Evolutionary conservation across 2,113 vertebrate species (phyloP).

Genomic region (Bujurquina vittata): DNA sequence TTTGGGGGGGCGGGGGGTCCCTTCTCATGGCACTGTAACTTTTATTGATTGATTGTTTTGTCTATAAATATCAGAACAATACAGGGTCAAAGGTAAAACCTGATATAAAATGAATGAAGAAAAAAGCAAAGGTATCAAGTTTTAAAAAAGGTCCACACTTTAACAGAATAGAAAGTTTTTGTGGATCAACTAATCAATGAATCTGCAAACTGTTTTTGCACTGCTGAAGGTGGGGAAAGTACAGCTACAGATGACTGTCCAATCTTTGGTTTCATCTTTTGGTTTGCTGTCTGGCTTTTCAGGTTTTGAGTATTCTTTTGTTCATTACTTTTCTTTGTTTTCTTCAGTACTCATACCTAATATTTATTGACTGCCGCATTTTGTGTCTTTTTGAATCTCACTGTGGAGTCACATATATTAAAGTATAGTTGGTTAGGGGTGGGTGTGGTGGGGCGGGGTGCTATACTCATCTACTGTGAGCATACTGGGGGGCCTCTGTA

Average conservation of each 20-base stretch:
- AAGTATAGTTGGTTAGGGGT: conserved; percentile 2
- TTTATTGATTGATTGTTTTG: neutral
- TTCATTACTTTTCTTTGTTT: neutral
- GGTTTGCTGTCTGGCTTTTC: neutral
- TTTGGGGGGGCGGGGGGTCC: too few species aligned
- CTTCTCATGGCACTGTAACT: neutral
- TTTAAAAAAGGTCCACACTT: neutral
- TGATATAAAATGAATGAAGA: neutral
- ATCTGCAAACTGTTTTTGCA: neutral
- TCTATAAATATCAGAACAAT: neutral
- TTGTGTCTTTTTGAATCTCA: neutral
- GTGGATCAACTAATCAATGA: neutral
- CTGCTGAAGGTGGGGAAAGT: neutral
- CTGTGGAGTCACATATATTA: neutral
- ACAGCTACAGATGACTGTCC: neutral
- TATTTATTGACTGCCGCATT: neutral
- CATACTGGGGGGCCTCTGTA: conserved; percentile 51
- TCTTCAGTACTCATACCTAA: neutral
- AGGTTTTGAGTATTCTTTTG: neutral
- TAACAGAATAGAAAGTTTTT: neutral
- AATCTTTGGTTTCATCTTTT: neutral
- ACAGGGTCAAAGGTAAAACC: neutral
- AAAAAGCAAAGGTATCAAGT: neutral
- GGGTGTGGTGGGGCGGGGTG: neutral
- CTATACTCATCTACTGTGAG: conserved; percentile 27